These are phyloP conservation scores for Criorhina ranunculi DNA, from an alignment of 2,888 invertebrate species.

Conservation along the genomic window DNA sequence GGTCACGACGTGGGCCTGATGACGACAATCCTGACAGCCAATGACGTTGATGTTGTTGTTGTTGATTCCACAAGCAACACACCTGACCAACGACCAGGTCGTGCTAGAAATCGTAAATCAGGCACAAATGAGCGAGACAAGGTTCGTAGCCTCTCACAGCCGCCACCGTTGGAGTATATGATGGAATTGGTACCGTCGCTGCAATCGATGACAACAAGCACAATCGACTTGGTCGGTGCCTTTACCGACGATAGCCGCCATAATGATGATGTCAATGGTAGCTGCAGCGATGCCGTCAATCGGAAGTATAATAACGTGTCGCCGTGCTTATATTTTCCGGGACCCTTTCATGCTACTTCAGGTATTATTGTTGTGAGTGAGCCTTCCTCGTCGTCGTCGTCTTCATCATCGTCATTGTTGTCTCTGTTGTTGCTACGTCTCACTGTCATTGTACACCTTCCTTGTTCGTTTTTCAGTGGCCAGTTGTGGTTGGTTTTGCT, in stretches of 20 bases:
- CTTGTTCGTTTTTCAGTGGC: conserved; percentile 40
- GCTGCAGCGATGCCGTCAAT: conserved; percentile 78
- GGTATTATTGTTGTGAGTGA: conserved; percentile 71
- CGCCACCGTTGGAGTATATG: conserved; percentile 80
- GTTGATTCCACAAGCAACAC: conserved; percentile 23
- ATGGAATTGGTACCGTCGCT: conserved; percentile 74
- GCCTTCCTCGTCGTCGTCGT: background rate
- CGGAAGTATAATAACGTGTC: conserved; percentile 83
- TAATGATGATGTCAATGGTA: conserved; percentile 18
- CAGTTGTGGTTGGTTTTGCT: conserved; percentile 30
- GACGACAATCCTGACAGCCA: conserved; percentile 48
- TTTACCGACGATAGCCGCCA: conserved; percentile 20
- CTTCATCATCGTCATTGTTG: conserved; percentile 1
- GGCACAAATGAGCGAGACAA: conserved; percentile 63
- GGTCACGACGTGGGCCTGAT: conserved; percentile 69
- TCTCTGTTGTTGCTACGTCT: too few species aligned
- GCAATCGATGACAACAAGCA: conserved; percentile 68
- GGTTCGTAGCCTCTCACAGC: conserved; percentile 79
- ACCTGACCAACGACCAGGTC: conserved; percentile 40
- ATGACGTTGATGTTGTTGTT: conserved; percentile 16
- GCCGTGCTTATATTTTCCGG: conserved; percentile 80
- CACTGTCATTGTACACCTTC: conserved; percentile 6
- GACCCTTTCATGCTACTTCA: conserved; percentile 76
- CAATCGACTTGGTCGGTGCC: conserved; percentile 69
- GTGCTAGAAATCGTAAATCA: conserved; percentile 76